phyloP scores from a whole-genome alignment of 2,888 invertebrate genomes.

The Mylabris sibirica region DNA sequence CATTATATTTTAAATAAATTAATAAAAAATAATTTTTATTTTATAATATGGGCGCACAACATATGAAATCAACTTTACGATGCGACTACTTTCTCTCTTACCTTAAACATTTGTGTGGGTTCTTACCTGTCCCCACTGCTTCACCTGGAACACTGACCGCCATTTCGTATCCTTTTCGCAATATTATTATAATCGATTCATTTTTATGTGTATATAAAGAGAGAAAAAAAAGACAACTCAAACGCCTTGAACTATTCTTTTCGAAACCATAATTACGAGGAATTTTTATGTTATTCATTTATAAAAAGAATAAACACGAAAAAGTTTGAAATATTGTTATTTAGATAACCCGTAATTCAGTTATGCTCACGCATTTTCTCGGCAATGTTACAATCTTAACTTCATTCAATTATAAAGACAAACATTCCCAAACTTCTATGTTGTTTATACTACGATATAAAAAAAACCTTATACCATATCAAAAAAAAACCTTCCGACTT shows the following conservation, averaged over 20 bases:
- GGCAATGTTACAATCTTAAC: constrained; percentile 5
- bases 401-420: constrained; percentile 25
- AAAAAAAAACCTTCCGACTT: background rate
- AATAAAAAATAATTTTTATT: constrained; percentile 22
- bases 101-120: constrained; percentile 27
- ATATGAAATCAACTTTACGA: constrained; percentile 29
- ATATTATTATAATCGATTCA: background rate
- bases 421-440: constrained; percentile 5
- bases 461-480: background rate
- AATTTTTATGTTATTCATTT: background rate
- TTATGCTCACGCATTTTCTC: background rate
- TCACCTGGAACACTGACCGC: constrained; percentile 20
- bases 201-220: too few species aligned
- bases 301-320: background rate
- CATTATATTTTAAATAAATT: constrained; percentile 23
- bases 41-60: constrained; percentile 27
- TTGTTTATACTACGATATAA: constrained; percentile 2
- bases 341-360: constrained; percentile 8
- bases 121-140: constrained; percentile 32
- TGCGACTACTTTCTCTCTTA: constrained; percentile 35
- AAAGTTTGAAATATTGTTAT: background rate
- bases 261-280: background rate
- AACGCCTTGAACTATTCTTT: background rate
- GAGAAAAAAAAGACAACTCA: background rate
- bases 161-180: constrained; percentile 11